Evolutionary conservation across 1,140 invertebrate species (phyloP).

Genomic region (Caenorhabditis remanei): DNA sequence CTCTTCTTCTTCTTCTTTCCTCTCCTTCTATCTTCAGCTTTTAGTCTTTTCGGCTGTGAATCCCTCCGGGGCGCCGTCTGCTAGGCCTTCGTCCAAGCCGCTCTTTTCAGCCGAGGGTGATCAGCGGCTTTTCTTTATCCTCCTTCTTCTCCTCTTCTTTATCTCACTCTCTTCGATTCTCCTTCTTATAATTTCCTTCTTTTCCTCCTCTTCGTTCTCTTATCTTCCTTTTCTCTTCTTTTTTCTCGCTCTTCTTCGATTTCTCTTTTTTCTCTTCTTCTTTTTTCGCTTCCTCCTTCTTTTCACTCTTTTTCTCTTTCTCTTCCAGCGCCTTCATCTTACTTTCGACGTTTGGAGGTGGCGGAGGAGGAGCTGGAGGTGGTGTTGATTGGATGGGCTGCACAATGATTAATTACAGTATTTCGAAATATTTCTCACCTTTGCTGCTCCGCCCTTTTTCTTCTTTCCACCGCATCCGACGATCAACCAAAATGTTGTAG

Average conservation of each 20-base stretch:
- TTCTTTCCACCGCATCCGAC: slow-evolving; percentile 45
- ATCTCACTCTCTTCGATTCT: slow-evolving; percentile 28
- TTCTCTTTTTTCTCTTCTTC: slow-evolving; percentile 19
- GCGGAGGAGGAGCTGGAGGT: background rate
- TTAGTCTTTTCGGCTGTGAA: too few species aligned
- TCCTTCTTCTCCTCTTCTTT: background rate
- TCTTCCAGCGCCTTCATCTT: slow-evolving; percentile 20
- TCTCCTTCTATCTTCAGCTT: too few species aligned
- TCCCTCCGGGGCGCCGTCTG: too few species aligned
- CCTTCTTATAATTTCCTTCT: slow-evolving; percentile 8
- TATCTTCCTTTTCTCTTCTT: slow-evolving; percentile 2
- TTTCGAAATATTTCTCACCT: background rate
- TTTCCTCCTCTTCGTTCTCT: background rate
- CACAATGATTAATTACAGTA: background rate
- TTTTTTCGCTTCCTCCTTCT: slow-evolving; percentile 20
- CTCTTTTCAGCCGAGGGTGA: too few species aligned
- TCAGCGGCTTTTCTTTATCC: background rate
- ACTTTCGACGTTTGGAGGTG: background rate
- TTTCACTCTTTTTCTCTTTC: slow-evolving; percentile 8
- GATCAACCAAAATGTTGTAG: background rate
- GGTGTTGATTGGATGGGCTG: background rate
- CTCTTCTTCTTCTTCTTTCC: slow-evolving; percentile 5
- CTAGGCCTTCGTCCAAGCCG: too few species aligned
- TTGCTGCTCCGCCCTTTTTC: background rate
- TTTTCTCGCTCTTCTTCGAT: slow-evolving; percentile 21